Evolutionary conservation across 2,888 invertebrate genomes (phyloP), one percentile per base, ranked within the genome.

Genomic region (Hemithea aestivaria): DNA sequence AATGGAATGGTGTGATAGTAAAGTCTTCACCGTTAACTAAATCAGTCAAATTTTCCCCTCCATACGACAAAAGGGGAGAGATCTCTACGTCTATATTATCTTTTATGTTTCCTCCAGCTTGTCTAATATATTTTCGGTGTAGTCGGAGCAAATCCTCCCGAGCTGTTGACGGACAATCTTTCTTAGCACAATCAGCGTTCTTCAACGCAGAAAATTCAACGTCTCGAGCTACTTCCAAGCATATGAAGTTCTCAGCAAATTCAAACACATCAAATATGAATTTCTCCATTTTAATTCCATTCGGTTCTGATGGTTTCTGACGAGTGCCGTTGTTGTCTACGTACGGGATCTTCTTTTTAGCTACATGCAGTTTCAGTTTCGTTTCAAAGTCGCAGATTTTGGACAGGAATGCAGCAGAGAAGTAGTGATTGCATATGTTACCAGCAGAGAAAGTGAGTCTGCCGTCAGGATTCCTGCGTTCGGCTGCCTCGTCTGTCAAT

Each of bases 231-330:
- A 96, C 95, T 81, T 99, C 97, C 91, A 98, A 95, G 4, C 96
- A 96, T 7, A 94, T 96, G 65, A 99, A 96, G 58, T 93, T 93
- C 50, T 95, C 91, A 0, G 98, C 92, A 76, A 96, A 97, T 64
- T 94, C 94, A 68, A 99, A 99, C 0, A 99, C 98, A 76, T 99
- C 99, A 73, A 99, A 99, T 6, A 99, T 95, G 73, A 99, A 99
- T 76, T 99, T 99, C 69, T 99, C 99, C 81, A 99, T 94, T 87
- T 99, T 99, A 51, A 99, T 96, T 6, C 99, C 99, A 62, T 99
- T 99, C 0, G 96, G 93, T 45, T 91, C 90, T 0, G 90, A 89
- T 0, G 99, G 98, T 48, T 91, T 92, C 23, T 91, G 87, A 28
- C 90, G 88, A 9, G 90, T 83, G 2, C 96, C 96, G 6, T 90